Conservation (phyloP, 2,888 invertebrate species). For the Amphipoea lucens region DNA sequence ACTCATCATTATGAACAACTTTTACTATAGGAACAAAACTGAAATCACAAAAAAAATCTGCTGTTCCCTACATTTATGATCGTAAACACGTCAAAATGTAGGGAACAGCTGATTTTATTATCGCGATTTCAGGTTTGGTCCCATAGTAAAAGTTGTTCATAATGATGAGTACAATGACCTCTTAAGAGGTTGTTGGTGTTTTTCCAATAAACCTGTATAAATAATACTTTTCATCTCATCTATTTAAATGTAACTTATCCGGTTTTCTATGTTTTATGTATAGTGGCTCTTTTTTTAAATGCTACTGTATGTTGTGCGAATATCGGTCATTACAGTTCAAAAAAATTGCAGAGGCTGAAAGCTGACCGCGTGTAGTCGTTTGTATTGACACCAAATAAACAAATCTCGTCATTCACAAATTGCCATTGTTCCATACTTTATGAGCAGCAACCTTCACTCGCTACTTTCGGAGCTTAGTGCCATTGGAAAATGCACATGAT, state of each 20-base stretch:
- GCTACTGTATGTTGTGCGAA: background rate
- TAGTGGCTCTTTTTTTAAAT: background rate
- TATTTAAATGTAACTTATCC: background rate
- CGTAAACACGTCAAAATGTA: no score
- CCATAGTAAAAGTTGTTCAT: no score
- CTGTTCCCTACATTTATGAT: no score
- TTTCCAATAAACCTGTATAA: background rate
- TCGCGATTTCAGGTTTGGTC: no score
- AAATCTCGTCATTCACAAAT: background rate
- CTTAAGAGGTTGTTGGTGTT: no score
- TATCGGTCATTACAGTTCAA: background rate
- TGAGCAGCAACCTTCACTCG: background rate
- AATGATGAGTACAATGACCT: no score
- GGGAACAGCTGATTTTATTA: no score
- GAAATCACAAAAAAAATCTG: no score
- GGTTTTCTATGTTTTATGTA: background rate
- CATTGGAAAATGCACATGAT: constrained; percentile 12
- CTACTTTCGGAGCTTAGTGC: constrained; percentile 27
- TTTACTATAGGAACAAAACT: no score
- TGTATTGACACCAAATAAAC: background rate
- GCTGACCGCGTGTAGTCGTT: no score
- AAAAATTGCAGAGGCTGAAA: background rate
- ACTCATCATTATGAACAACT: no score
- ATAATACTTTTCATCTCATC: background rate
- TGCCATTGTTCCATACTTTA: background rate